Base-by-base conservation (phyloP, 2,888 invertebrate genomes). In the Epinotia nisella region DNA sequence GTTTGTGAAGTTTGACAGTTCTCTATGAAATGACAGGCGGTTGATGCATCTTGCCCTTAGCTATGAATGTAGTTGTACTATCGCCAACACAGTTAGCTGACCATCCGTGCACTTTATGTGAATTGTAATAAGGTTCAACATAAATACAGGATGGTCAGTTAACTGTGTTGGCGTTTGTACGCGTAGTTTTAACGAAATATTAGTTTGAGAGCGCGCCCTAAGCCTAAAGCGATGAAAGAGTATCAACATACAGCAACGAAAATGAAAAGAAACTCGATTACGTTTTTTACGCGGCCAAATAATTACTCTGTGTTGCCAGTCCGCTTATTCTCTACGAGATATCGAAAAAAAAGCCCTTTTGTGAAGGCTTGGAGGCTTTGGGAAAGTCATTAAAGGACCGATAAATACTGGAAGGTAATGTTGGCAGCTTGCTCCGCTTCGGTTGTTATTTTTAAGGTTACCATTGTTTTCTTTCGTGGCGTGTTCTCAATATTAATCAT, bases 301-400 rank as follows among this genome's bases (percentile, higher is more conserved):
- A 66, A 71, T 71, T 66, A 66, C 71, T 24, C 58, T 39, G 53
- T 45, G 59, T 65, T 39, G 59, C 65, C 53, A 53, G 66, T 41
- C 19, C 59, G 64, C 56, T 49, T 64, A 51, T 70, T 64, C 53
- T 58, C 65, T 39, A 24, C 15, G 66, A 66, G 56, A 70, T 64
- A 56, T 51, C 58, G 35, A 45, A 45, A 66, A 45, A 66, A 71
- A 56, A 19, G 55, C 60, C 59, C 41, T 66, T 71, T 60, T 66
- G 24, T 49, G 62, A 35, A 64, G 64, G 49, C 49, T 49, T 56
- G 56, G 49, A 56, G 45, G 65, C 65, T 58, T 70, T 39, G 39
- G 45, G 41, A 66, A 66, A 66, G 66, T 71, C 71, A 66, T 71
- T 71, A 66, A 60, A 29, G 49, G n/a, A 58, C 53, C 71, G 66